Base-by-base conservation (phyloP, 2,113 vertebrate genomes). In the Tautogolabrus adspersus region DNA sequence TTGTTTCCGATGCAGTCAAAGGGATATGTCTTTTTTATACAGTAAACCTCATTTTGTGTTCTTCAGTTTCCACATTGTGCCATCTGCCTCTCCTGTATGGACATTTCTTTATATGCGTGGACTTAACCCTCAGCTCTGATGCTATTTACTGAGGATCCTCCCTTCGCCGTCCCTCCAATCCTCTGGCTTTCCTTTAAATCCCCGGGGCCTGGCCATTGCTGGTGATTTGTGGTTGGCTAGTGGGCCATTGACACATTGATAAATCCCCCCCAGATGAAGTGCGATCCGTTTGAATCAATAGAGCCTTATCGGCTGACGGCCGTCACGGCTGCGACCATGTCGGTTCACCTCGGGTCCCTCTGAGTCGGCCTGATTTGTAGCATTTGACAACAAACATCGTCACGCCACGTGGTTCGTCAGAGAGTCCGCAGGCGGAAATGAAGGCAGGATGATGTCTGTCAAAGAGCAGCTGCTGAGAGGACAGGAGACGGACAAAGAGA, bases 211-310 rank as follows among this genome's bases (percentile, higher is more conserved):
- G 91, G 91, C 91, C 88, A 10, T 38, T 8, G 34, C 67, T 56
- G 56, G 61, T 92, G 86, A 90, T 93, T 90, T 90, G 90, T 86
- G 75, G 87, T 84, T 52, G 68, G 63, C 79, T 93, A 89, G 90
- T 93, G 93, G 94, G 94, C 94, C 93, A 95, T 94, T 95, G 96
- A 95, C 95, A 95, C 95, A 92, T 96, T 96, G 95, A 96, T 97
- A 97, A 97, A 97, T 94, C 91, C 30, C 92, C 92, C 92, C 95
- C 94, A 95, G 96, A 97, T 95, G 93, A 93, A 91, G 92, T 88
- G 83, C 87, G 82, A 96, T 96, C 95, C 94, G 90, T 95, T 94
- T 94, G 95, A 97, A 97, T 97, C 96, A 96, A 97, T 97, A 93
- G 72, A 84, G 91, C 94, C 95, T 96, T 96, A 97, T 97, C 95